Base-by-base conservation (phyloP, 2,113 vertebrate genomes). In the Antechinus stuartii region DNA sequence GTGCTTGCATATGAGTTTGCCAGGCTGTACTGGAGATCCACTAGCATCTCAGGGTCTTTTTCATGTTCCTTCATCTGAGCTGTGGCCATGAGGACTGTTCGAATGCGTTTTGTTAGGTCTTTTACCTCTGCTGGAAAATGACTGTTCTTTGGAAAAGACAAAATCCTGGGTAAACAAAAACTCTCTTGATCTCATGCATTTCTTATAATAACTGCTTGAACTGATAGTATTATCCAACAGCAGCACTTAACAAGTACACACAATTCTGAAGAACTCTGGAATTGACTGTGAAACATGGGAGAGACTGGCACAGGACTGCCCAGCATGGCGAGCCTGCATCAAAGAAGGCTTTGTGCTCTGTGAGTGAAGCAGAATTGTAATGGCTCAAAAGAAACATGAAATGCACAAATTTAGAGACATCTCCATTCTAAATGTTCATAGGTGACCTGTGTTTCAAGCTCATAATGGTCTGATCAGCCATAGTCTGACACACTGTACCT, bases 1-100 rank as follows among this genome's bases (percentile, higher is more conserved):
- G 99, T 99, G 98, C 99, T 99, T 30, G 99, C 99, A 0, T 99
- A 99, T 2, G 99, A 99, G 97, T 99, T 99, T 57, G 99, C 99
- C 46, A 99, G 98, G 97, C 99, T 99, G 98, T 99, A 99, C 97
- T 99, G 99, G 93, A 99, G 99, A 91, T 99, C 99, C 97, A 99
- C 99, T 94, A 99, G 98, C 99, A 99, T 99, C 97, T 99, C 99
- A 0, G 99, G 99, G 97, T 99, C 99, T 96, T 99, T 99, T 98
- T 99, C 99, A 0, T 99, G 99, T 97, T 99, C 99, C 96, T 99
- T 99, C 99, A 99, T 99, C 98, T 99, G 99, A 2, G 99, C 99
- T 0, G 99, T 99, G 96, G 99, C 99, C 99, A 99, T 99, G 96
- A 99, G 98, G 94, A 99, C 99, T 0, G 99, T 99, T 61, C 99